These are phyloP conservation scores for Megalops atlanticus DNA, from an alignment of 2,113 vertebrate genomes.

Conservation along the genomic window DNA sequence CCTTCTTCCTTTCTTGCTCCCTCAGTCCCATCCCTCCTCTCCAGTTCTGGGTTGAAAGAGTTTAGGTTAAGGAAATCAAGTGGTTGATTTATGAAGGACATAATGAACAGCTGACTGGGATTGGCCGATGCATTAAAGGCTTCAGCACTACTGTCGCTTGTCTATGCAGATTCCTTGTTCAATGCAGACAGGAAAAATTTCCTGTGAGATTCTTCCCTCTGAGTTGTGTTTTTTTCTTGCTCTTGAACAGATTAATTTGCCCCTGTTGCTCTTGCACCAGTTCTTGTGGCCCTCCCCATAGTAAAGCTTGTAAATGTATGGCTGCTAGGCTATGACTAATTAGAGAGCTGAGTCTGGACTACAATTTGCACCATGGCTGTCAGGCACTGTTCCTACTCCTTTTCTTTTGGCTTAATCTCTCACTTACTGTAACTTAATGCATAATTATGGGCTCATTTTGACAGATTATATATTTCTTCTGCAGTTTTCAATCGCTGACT, in stretches of 20 bases:
- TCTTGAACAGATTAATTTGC: not conserved
- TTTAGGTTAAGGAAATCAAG: constrained; percentile 10
- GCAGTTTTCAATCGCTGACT: constrained; percentile 11
- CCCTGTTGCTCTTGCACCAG: not conserved
- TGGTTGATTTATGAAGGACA: constrained; percentile 4
- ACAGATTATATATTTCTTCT: constrained; percentile 24
- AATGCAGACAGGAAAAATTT: not conserved
- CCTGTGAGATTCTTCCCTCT: not conserved
- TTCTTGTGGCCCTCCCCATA: not conserved
- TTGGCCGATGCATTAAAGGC: not conserved
- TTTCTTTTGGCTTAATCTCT: constrained; percentile 27
- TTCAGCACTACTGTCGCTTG: not conserved
- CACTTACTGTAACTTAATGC: constrained; percentile 30
- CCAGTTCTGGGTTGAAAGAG: too few species aligned
- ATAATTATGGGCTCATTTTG: constrained; percentile 25
- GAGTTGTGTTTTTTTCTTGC: not conserved
- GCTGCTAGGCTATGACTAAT: constrained; percentile 49
- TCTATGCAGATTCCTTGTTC: not conserved
- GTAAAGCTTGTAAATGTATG: not conserved
- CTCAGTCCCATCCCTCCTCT: not conserved
- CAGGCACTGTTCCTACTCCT: constrained; percentile 18
- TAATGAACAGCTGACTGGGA: not conserved
- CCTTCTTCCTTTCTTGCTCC: not conserved
- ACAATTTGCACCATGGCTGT: constrained; percentile 38
- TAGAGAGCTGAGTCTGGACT: constrained; percentile 36